These are phyloP conservation scores for Sakesphorus luctuosus DNA, from an alignment of 2,113 vertebrate species.

Conservation along the genomic window DNA sequence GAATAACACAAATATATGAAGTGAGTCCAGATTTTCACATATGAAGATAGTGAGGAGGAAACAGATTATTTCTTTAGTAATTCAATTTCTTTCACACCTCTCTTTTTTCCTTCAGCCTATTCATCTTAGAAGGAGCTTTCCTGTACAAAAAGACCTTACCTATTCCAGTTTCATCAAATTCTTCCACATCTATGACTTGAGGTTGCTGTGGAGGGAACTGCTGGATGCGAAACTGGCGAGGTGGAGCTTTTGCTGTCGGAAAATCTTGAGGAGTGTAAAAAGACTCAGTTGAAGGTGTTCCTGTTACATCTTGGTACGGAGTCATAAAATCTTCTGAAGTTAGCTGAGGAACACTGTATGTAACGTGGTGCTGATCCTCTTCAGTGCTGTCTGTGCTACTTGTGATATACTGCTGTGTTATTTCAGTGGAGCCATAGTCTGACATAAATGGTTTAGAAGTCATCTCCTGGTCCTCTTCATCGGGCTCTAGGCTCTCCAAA, in stretches of 20 bases:
- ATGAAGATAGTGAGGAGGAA: neutral
- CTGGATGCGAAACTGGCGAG: conserved; percentile 73
- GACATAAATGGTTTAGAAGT: conserved; percentile 39
- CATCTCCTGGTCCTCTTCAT: conserved; percentile 41
- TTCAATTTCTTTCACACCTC: neutral
- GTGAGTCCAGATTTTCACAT: neutral
- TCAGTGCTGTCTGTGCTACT: conserved; percentile 23
- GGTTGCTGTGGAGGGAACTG: conserved; percentile 74
- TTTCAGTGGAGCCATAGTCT: conserved; percentile 58
- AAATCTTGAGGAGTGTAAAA: conserved; percentile 33
- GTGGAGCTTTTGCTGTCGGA: conserved; percentile 56
- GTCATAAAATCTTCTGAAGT: conserved; percentile 12
- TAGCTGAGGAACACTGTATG: neutral
- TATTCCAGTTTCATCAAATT: conserved; percentile 78
- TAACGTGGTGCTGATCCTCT: conserved; percentile 18
- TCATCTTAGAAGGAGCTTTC: neutral
- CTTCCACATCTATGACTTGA: conserved; percentile 87
- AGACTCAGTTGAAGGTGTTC: conserved; percentile 1
- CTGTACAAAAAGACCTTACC: conserved; percentile 56
- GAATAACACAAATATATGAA: neutral
- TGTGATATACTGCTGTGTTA: conserved; percentile 39
- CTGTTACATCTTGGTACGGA: conserved; percentile 23
- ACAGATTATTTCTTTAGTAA: neutral
- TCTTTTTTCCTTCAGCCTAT: neutral
- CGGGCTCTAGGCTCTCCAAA: conserved; percentile 7